Percentiles rank a stretch among this genome's conserved stretches.
phyloP scores from a whole-genome alignment of 2,113 vertebrate species.

The Poeciliopsis turrubarensis region DNA sequence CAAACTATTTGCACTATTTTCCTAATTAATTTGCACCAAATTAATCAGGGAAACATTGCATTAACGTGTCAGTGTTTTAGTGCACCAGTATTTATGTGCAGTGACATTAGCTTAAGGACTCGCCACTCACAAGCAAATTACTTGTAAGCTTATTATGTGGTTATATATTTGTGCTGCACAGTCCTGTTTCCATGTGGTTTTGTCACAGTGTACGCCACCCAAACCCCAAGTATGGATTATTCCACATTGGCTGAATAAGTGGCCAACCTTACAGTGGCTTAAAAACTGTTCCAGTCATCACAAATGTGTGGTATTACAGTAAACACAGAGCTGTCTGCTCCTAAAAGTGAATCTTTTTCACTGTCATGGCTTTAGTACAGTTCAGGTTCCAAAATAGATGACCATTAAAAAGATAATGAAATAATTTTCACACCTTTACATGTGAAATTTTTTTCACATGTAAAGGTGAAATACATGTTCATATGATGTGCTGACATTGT shows the following conservation, averaged over 20 bases:
- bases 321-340: constrained; percentile 50
- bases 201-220: constrained; percentile 68
- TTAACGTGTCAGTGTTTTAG: constrained; percentile 42
- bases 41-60: constrained; percentile 43
- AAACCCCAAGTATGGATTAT: constrained; percentile 68
- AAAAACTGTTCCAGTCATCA: constrained; percentile 44
- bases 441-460: background rate
- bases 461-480: background rate
- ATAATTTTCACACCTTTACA: background rate
- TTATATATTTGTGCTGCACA: constrained; percentile 69
- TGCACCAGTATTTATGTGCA: constrained; percentile 24
- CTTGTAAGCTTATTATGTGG: constrained; percentile 48
- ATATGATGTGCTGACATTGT: background rate
- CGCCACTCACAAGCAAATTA: constrained; percentile 54
- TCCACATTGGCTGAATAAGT: constrained; percentile 68
- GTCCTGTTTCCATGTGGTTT: constrained; percentile 70
- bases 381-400: background rate
- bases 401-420: background rate
- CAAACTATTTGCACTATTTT: constrained; percentile 21
- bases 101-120: constrained; percentile 35
- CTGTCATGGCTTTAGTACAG: constrained; percentile 30
- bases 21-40: constrained; percentile 18
- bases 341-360: constrained; percentile 37
- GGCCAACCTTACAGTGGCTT: constrained; percentile 47
- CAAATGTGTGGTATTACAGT: constrained; percentile 49